phyloP scores from a whole-genome alignment of 2,888 invertebrate species.

The Ectropis crepuscularia region DNA sequence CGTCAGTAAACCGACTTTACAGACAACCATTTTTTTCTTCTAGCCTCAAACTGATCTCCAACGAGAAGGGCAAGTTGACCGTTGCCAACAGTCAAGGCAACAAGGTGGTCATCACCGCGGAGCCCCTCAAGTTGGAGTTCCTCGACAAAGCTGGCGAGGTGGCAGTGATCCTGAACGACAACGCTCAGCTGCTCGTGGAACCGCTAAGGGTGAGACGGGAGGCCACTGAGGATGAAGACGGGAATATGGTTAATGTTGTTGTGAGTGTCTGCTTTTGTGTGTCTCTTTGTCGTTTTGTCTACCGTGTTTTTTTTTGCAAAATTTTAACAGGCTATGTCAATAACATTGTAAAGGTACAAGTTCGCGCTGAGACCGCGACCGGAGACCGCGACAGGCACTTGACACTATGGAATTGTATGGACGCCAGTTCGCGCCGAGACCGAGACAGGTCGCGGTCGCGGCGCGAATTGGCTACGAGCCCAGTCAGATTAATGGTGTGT shows the following conservation, averaged over 20 bases:
- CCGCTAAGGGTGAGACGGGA: slow-evolving; percentile 90
- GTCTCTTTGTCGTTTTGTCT: slow-evolving; percentile 4
- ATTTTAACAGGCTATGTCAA: no score
- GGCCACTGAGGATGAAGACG: slow-evolving; percentile 70
- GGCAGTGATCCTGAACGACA: slow-evolving; percentile 92
- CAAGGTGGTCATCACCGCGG: slow-evolving; percentile 85
- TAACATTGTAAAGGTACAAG: no score
- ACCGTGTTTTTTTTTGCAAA: not conserved
- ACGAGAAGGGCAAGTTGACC: slow-evolving; percentile 62
- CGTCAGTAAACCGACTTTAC: no score
- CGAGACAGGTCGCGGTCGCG: no score
- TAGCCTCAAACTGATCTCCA: slow-evolving; percentile 69
- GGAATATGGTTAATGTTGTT: slow-evolving; percentile 53
- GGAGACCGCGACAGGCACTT: no score
- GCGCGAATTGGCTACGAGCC: no score
- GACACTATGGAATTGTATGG: no score
- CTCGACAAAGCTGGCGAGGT: slow-evolving; percentile 88
- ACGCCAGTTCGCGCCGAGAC: no score
- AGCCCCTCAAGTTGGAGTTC: slow-evolving; percentile 95
- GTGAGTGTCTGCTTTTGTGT: slow-evolving; percentile 57
- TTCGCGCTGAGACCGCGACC: no score
- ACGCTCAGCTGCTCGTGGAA: slow-evolving; percentile 96
- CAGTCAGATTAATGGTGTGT: no score
- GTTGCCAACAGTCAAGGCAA: slow-evolving; percentile 70
- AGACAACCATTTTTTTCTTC: no score